A percentile compares a stretch with the other conserved stretches of the same genome.
Conservation (phyloP, 2,113 vertebrate genomes). For the Hirundichthys speculiger region DNA sequence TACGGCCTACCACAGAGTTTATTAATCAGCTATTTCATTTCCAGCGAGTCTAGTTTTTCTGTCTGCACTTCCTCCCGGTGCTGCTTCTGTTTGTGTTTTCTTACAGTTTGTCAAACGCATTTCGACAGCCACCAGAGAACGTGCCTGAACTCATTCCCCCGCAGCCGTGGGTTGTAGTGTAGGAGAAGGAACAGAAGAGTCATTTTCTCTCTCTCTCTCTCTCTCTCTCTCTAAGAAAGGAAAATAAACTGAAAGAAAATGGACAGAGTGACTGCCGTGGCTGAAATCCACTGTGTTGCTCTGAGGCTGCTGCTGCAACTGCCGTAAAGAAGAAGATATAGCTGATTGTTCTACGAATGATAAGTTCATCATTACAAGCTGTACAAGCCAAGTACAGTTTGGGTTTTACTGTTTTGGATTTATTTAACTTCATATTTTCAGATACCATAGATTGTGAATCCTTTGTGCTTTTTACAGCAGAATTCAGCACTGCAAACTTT, state of each 20-base stretch:
- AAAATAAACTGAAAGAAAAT: neutral
- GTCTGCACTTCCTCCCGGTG: constrained; percentile 1
- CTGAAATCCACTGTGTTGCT: constrained; percentile 7
- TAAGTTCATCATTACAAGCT: neutral
- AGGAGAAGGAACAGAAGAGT: constrained; percentile 17
- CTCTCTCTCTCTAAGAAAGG: neutral
- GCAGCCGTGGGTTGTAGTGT: constrained; percentile 32
- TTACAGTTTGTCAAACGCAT: constrained; percentile 29
- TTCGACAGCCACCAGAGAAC: constrained; percentile 53
- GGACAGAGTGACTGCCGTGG: constrained; percentile 19
- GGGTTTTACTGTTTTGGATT: too few relatives aligned
- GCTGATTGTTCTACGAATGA: neutral
- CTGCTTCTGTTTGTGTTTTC: constrained; percentile 26
- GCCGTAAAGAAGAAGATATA: too few relatives aligned
- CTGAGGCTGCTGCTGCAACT: neutral
- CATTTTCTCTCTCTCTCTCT: constrained; percentile 24
- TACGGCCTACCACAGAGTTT: neutral
- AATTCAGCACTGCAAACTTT: too few relatives aligned
- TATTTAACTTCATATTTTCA: too few relatives aligned
- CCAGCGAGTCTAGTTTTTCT: neutral
- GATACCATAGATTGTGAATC: too few relatives aligned
- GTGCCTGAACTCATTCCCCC: constrained; percentile 40
- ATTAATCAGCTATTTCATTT: neutral
- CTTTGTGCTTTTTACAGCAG: too few relatives aligned
- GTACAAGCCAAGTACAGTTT: neutral